Percentiles rank a stretch among this genome's conserved stretches.
phyloP scores from a whole-genome alignment of 2,113 vertebrate species.

The Sciurus niger region DNA sequence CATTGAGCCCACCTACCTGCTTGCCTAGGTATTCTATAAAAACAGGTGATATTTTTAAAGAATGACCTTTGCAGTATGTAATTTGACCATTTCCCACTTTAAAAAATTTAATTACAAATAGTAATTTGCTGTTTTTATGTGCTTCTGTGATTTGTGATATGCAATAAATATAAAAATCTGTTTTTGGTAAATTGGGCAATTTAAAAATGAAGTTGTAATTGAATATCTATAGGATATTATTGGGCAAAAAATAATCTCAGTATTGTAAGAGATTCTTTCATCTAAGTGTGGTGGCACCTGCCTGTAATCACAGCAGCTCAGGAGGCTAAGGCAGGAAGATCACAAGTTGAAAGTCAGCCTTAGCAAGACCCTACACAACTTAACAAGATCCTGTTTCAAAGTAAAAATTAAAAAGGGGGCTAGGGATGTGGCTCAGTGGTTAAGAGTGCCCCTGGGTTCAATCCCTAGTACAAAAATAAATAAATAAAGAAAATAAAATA shows the following conservation, averaged over 20 bases:
- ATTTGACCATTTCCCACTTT: neutral
- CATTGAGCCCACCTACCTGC: neutral
- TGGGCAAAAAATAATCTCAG: neutral
- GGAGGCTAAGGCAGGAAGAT: too few species aligned
- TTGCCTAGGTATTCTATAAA: neutral
- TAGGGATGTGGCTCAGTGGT: too few species aligned
- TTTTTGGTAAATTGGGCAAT: constrained; percentile 26
- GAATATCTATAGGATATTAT: constrained; percentile 59
- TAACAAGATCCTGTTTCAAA: too few species aligned
- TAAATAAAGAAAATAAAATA: too few species aligned
- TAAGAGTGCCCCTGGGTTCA: too few species aligned
- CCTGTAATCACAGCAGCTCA: too few species aligned
- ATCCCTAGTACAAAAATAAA: too few species aligned
- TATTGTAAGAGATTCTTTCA: constrained; percentile 2
- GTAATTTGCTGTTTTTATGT: constrained; percentile 24
- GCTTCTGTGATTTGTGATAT: neutral
- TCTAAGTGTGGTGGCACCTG: too few species aligned
- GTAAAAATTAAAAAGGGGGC: too few species aligned
- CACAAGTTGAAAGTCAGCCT: too few species aligned
- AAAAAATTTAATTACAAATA: constrained; percentile 54
- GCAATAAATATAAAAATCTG: constrained; percentile 53
- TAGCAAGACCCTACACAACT: too few species aligned
- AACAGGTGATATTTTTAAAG: neutral
- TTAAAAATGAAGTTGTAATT: constrained; percentile 55
- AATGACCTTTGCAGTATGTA: neutral